Evolutionary conservation across 2,113 vertebrate genomes (phyloP), one percentile per base, ranked within the genome.

Genomic region (Lophius piscatorius): DNA sequence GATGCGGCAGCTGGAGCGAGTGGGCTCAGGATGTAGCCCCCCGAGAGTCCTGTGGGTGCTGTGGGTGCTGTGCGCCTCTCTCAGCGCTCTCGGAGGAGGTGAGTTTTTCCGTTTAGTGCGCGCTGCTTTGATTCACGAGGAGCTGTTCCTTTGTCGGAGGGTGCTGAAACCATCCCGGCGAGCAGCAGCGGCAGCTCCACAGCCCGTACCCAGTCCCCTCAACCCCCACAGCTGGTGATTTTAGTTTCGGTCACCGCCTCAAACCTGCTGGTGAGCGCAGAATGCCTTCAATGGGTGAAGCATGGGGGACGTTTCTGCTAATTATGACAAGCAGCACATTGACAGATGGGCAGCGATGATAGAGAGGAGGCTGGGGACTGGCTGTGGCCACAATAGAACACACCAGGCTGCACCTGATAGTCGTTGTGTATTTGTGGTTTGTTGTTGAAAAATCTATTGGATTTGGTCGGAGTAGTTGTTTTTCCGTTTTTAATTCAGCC

Each of bases 61-160:
- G 59, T 90, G 59, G 88, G 81, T 78, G 50, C 63, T 91, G 59
- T 90, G 59, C 88, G 81, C 80, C 79, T 80, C 59, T 64, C 76
- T 91, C 52, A 87, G 82, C 82, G 90, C 84, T 39, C 76, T 88
- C 34, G 91, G 88, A 91, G 92, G 92, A 92, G 87, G 92, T 91
- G 92, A 70, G 16, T 52, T 44, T 41, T 45, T 49, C 1, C 58
- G 63, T 57, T 34, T 10, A 60, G 66, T 59, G 74, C 4, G 33
- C 20, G 52, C 1, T 9, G 49, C 68, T 70, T 35, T 65, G 82
- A 60, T 85, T 83, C 80, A 45, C 51, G 74, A 63, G 80, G 91
- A 88, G 91, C 91, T 92, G 92, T 93, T 71, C 85, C 74, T 86
- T 82, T 81, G 73, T 74, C 80, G 66, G 50, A 76, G 79, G 89